Evolutionary conservation across 2,797 vertebrate species (phyloP).

Genomic region (Aplochiton taeniatus): DNA sequence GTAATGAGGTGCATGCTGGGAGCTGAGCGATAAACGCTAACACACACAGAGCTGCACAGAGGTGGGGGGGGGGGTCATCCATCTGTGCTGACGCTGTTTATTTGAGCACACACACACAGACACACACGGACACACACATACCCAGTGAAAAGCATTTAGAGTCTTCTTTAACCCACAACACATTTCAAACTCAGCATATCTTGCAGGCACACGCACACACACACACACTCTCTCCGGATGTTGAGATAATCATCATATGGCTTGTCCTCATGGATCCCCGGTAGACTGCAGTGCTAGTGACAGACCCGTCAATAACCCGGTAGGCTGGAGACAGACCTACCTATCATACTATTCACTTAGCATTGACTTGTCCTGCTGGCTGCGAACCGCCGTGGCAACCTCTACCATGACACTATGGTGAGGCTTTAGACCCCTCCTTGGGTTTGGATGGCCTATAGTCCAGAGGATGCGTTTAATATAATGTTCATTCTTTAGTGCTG

Average conservation of each 20-base stretch:
- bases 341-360: slow-evolving; percentile 70
- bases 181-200: neutral
- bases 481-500: too few species aligned
- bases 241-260: slow-evolving; percentile 48
- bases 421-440: too few species aligned
- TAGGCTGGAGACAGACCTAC: slow-evolving; percentile 50
- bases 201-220: slow-evolving; percentile 32
- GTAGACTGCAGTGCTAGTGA: slow-evolving; percentile 55
- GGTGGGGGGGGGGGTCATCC: slow-evolving; percentile 58
- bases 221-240: slow-evolving; percentile 30
- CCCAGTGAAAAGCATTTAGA: slow-evolving; percentile 4
- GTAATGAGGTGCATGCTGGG: slow-evolving; percentile 76
- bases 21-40: slow-evolving; percentile 60
- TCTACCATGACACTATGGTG: too few species aligned
- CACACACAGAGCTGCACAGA: slow-evolving; percentile 39
- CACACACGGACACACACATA: slow-evolving; percentile 27
- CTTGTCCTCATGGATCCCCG: slow-evolving; percentile 27
- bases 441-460: too few species aligned
- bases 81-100: slow-evolving; percentile 66
- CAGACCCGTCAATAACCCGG: slow-evolving; percentile 64
- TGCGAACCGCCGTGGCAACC: too few species aligned
- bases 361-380: slow-evolving; percentile 49
- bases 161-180: too few species aligned
- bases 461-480: too few species aligned
- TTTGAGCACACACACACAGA: slow-evolving; percentile 31